Conservation (phyloP, 2,888 invertebrate species). For the Bombyx huttoni region DNA sequence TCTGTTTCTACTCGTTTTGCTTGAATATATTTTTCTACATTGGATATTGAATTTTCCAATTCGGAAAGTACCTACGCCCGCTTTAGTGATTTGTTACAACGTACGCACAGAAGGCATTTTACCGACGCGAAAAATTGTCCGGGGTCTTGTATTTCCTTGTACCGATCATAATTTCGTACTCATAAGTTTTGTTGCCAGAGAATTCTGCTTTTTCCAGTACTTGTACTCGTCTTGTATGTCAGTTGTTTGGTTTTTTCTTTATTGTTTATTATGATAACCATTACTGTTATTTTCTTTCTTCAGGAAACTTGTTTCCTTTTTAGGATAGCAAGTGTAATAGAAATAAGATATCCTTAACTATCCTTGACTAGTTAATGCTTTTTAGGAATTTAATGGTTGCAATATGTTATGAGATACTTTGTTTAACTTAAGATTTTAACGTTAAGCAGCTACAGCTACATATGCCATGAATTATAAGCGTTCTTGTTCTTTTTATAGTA, state of each 20-base stretch:
- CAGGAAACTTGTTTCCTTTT: background rate
- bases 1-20: conserved; percentile 10
- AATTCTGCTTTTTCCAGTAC: background rate
- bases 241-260: background rate
- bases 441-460: too few relatives aligned
- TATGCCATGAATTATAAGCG: too few relatives aligned
- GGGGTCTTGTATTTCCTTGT: background rate
- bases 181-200: background rate
- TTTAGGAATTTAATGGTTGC: too few relatives aligned
- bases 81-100: background rate
- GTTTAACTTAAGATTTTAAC: too few relatives aligned
- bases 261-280: too few relatives aligned
- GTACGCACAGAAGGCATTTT: conserved; percentile 1
- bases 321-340: background rate
- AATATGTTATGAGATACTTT: too few relatives aligned
- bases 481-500: too few relatives aligned
- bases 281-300: background rate
- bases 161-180: background rate
- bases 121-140: background rate
- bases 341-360: background rate
- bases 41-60: conserved; percentile 11
- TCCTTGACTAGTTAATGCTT: background rate
- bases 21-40: conserved; percentile 6
- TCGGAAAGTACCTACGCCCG: conserved; percentile 7
- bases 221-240: background rate